Evolutionary conservation across 2,113 vertebrate species (phyloP).

Genomic region (Diadophis punctatus): DNA sequence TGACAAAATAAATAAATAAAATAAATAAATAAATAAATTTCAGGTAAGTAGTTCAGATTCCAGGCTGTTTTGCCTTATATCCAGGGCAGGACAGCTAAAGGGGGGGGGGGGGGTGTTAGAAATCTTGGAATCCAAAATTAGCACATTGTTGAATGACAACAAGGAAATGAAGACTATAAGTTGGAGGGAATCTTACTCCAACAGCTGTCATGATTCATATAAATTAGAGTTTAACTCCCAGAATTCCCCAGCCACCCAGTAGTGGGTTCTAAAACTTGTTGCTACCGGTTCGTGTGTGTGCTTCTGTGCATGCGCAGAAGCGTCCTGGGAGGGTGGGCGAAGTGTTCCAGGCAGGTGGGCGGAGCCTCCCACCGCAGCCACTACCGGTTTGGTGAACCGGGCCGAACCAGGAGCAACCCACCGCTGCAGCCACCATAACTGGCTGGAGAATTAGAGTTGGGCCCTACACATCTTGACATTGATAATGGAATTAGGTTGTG

Average conservation of each 20-base stretch:
- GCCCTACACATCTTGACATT: background rate
- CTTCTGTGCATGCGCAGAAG: too few relatives aligned
- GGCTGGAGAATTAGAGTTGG: background rate
- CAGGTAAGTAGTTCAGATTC: background rate
- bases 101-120: rapidly evolving
- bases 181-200: background rate
- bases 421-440: too few relatives aligned
- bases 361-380: too few relatives aligned
- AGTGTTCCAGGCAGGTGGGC: too few relatives aligned
- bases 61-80: background rate
- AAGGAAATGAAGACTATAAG: background rate
- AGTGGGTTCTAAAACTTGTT: too few relatives aligned
- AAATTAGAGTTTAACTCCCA: background rate
- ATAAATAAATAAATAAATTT: too few relatives aligned
- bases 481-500: background rate
- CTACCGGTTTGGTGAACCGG: too few relatives aligned
- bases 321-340: too few relatives aligned
- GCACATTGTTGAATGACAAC: background rate
- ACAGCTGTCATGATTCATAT: background rate
- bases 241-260: background rate
- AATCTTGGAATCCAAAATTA: background rate
- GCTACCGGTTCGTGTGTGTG: too few relatives aligned
- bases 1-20: too few relatives aligned
- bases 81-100: background rate
- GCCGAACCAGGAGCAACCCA: too few relatives aligned